phyloP scores from a whole-genome alignment of 1,140 invertebrate genomes.

The Drosophila prosaltans region DNA sequence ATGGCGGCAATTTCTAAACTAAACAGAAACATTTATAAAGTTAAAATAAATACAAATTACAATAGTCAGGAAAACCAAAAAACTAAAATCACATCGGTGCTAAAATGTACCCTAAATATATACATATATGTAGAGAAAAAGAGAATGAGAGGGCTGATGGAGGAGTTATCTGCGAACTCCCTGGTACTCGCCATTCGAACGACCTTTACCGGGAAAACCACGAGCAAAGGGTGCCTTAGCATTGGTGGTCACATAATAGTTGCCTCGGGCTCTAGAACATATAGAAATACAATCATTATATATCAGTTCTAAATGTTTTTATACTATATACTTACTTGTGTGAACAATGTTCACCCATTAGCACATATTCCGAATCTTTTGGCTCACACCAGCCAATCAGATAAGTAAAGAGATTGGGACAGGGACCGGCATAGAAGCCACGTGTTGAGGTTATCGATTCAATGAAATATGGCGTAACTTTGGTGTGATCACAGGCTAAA shows the following conservation, averaged over 20 bases:
- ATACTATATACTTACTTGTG: constrained; percentile 85
- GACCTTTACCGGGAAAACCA: constrained; percentile 89
- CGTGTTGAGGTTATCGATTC: constrained; percentile 90
- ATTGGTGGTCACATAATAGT: constrained; percentile 93
- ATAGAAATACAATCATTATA: background rate
- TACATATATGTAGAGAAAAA: background rate
- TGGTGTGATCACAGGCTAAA: constrained; percentile 93
- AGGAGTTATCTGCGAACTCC: constrained; percentile 65
- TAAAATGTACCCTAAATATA: constrained; percentile 16
- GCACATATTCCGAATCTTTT: constrained; percentile 89
- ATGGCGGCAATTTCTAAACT: constrained; percentile 69
- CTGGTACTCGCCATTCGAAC: constrained; percentile 74
- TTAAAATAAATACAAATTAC: constrained; percentile 64
- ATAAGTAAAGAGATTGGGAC: constrained; percentile 90
- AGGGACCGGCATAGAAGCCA: constrained; percentile 93
- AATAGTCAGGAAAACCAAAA: constrained; percentile 58
- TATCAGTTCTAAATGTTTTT: background rate
- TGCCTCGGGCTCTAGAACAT: constrained; percentile 87
- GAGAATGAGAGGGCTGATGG: constrained; percentile 31
- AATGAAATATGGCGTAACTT: constrained; percentile 94
- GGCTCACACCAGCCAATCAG: constrained; percentile 92
- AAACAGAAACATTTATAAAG: constrained; percentile 42
- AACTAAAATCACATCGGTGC: constrained; percentile 76
- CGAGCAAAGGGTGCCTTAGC: constrained; percentile 91
- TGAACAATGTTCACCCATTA: constrained; percentile 92